These are phyloP conservation scores for Amphibalanus amphitrite DNA, from an alignment of 1,140 invertebrate genomes.

Conservation along the genomic window DNA sequence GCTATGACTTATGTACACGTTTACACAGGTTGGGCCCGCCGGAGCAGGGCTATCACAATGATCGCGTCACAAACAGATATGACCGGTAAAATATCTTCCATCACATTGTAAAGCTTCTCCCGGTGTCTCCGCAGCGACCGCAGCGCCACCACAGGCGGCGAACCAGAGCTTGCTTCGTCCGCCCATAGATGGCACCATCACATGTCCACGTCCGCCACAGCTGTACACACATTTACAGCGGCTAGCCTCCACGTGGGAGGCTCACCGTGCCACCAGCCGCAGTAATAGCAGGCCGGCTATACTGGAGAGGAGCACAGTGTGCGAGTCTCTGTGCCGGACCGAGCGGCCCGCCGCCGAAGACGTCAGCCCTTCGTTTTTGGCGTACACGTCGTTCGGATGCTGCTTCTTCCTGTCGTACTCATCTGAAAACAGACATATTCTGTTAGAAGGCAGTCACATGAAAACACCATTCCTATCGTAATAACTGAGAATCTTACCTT, in stretches of 20 bases:
- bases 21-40: background rate
- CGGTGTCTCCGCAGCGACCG: background rate
- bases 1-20: background rate
- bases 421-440: background rate
- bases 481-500: no score
- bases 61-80: background rate
- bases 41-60: background rate
- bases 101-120: constrained; percentile 1
- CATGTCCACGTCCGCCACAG: background rate
- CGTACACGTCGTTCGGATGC: background rate
- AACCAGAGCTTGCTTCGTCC: background rate
- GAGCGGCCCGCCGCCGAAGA: background rate
- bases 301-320: background rate
- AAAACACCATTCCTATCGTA: no score
- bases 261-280: background rate
- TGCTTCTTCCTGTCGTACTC: background rate
- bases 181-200: background rate
- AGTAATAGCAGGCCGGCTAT: background rate
- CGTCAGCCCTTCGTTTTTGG: background rate
- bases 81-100: constrained; percentile 1
- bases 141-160: background rate
- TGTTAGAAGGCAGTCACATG: no score
- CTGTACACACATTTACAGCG: background rate
- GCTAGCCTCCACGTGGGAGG: background rate
- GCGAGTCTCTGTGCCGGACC: background rate